Conservation (phyloP, 1,140 invertebrate species). For the Coboldia fuscipes region DNA sequence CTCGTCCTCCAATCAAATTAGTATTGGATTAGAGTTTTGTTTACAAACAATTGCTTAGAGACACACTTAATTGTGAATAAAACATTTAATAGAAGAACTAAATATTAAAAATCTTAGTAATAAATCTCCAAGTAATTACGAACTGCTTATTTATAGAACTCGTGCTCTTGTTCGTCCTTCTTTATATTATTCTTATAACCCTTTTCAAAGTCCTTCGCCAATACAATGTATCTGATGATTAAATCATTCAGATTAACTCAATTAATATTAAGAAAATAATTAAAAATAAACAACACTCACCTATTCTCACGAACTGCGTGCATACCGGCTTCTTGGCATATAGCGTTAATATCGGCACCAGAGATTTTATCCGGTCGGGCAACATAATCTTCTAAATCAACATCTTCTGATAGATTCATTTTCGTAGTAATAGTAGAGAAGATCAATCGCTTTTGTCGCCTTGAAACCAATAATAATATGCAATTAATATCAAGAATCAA, state of each 20-base stretch:
- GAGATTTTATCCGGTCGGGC: conserved; percentile 96
- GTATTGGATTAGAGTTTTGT: too few species aligned
- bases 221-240: conserved; percentile 55
- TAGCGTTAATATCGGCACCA: conserved; percentile 98
- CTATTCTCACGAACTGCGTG: conserved; percentile 98
- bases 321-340: conserved; percentile 93
- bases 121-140: neutral
- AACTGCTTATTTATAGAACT: conserved; percentile 90
- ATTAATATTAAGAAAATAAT: neutral
- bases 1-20: too few species aligned
- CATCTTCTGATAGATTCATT: conserved; percentile 99
- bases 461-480: too few species aligned
- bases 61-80: too few species aligned
- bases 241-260: neutral
- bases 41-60: too few species aligned
- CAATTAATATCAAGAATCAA: too few species aligned
- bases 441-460: conserved; percentile 86
- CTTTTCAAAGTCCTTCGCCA: conserved; percentile 99
- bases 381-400: conserved; percentile 97
- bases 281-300: conserved; percentile 4
- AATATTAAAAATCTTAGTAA: too few species aligned
- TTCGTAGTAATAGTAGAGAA: conserved; percentile 95
- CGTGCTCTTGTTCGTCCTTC: conserved; percentile 97
- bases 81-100: too few species aligned
- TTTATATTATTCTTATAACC: conserved; percentile 98